These are phyloP conservation scores for Lathamus discolor DNA, from an alignment of 2,113 vertebrate genomes.

Conservation along the genomic window DNA sequence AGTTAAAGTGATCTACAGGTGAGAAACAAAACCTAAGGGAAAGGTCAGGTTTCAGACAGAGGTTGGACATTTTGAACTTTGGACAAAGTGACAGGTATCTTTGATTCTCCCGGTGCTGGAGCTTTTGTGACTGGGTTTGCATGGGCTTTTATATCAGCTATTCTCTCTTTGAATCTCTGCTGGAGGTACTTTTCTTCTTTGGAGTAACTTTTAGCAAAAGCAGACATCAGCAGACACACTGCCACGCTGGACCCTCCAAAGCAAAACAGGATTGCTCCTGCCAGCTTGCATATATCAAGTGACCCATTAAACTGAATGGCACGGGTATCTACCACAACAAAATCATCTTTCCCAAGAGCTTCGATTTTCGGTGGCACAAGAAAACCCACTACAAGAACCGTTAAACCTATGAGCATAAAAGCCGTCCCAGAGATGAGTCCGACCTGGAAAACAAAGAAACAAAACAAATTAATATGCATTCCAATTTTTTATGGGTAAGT, in stretches of 20 bases:
- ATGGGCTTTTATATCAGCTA: constrained; percentile 86
- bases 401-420: constrained; percentile 87
- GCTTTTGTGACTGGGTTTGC: constrained; percentile 86
- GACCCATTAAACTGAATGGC: constrained; percentile 89
- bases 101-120: constrained; percentile 87
- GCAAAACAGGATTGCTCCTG: constrained; percentile 91
- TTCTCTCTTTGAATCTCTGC: constrained; percentile 92
- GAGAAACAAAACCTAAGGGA: constrained; percentile 30
- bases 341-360: constrained; percentile 92
- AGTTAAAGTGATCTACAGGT: constrained; percentile 10
- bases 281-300: constrained; percentile 91
- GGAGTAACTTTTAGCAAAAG: constrained; percentile 88
- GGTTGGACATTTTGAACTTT: constrained; percentile 95
- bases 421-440: constrained; percentile 89
- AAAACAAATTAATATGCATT: neutral
- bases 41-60: constrained; percentile 82
- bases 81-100: constrained; percentile 93
- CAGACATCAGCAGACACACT: constrained; percentile 87
- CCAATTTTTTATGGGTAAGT: neutral
- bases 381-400: constrained; percentile 90
- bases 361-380: constrained; percentile 88
- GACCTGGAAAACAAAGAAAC: constrained; percentile 75
- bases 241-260: constrained; percentile 88
- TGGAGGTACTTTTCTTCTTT: constrained; percentile 92
- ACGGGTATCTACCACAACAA: constrained; percentile 85